A percentile compares a stretch with the other conserved stretches of the same genome.
phyloP scores from a whole-genome alignment of 2,113 vertebrate species.

The Sinosuthora webbiana region DNA sequence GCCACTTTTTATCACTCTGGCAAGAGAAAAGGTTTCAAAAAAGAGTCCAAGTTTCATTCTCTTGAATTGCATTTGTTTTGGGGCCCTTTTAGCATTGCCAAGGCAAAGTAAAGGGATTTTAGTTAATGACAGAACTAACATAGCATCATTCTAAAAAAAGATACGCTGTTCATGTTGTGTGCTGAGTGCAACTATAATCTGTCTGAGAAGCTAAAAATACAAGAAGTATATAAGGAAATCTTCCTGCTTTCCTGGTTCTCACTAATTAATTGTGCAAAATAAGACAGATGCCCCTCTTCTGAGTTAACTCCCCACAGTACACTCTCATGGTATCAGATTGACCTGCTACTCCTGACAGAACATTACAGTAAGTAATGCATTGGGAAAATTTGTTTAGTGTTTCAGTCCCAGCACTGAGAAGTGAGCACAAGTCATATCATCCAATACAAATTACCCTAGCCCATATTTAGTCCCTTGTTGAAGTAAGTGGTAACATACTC shows the following conservation, averaged over 20 bases:
- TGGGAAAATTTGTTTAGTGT: background rate
- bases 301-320: background rate
- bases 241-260: background rate
- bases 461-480: background rate
- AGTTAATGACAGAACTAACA: background rate
- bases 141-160: background rate
- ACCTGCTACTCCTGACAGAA: background rate
- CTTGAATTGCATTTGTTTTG: background rate
- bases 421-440: background rate
- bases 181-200: background rate
- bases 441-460: background rate
- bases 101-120: background rate
- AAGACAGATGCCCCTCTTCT: background rate
- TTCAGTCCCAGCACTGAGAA: background rate
- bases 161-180: background rate
- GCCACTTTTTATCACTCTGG: background rate
- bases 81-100: background rate
- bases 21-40: background rate
- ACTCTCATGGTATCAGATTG: background rate
- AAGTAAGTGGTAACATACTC: background rate
- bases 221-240: background rate
- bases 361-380: background rate
- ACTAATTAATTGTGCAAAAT: background rate
- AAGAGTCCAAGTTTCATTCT: background rate
- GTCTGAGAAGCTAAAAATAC: background rate